phyloP scores from a whole-genome alignment of 2,888 invertebrate genomes.

The Agonopterix subpropinquella region DNA sequence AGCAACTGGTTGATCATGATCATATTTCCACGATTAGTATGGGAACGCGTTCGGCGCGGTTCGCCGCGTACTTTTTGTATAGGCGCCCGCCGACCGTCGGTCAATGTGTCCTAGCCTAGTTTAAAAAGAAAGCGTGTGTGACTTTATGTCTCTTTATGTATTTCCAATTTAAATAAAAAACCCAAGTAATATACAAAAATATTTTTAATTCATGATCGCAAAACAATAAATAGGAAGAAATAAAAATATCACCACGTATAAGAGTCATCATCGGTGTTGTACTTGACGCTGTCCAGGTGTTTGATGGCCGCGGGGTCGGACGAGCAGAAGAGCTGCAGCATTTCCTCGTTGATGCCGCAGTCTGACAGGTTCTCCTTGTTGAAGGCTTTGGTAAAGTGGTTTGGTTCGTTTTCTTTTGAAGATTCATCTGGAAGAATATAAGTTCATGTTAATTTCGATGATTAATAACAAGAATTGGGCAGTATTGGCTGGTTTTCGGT shows the following conservation, averaged over 20 bases:
- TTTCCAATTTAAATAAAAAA: too few species aligned
- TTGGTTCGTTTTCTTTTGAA: conserved; percentile 64
- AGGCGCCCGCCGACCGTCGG: too few species aligned
- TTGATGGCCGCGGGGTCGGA: conserved; percentile 69
- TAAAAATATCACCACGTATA: conserved; percentile 63
- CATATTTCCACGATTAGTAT: too few species aligned
- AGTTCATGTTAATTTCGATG: conserved; percentile 7
- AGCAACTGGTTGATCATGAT: too few species aligned
- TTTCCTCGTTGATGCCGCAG: conserved; percentile 82
- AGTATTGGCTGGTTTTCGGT: too few species aligned
- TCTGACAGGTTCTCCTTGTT: conserved; percentile 91
- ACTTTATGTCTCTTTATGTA: too few species aligned
- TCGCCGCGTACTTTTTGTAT: too few species aligned
- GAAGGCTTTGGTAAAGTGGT: conserved; percentile 79
- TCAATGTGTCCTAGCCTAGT: too few species aligned
- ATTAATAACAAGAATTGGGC: too few species aligned
- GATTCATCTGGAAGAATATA: conserved; percentile 50
- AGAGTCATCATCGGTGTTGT: conserved; percentile 73
- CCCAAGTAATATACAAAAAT: too few species aligned
- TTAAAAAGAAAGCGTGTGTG: too few species aligned
- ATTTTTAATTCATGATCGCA: conserved; percentile 31
- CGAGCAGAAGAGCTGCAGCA: conserved; percentile 81
- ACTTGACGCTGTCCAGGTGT: conserved; percentile 80
- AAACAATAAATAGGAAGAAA: conserved; percentile 14
- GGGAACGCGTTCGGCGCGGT: too few species aligned